Conservation (phyloP, 2,888 invertebrate genomes). For the Dicranocentrus wangi region DNA sequence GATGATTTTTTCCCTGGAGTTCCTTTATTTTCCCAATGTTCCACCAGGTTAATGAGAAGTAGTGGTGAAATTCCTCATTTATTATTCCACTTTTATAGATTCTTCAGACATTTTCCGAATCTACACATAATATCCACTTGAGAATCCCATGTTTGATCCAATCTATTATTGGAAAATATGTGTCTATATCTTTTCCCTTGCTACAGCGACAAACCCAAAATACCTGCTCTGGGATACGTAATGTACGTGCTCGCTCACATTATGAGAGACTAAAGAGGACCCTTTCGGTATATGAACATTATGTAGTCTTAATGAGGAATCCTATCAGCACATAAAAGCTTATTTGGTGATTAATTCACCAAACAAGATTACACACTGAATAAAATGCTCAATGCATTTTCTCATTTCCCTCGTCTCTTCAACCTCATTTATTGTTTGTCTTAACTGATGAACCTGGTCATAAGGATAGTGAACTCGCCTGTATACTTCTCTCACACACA, state of each 20-base stretch:
- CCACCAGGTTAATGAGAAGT: slow-evolving; percentile 28
- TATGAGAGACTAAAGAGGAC: not conserved
- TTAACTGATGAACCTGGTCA: slow-evolving; percentile 61
- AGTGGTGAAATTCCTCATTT: slow-evolving; percentile 51
- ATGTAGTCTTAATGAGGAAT: slow-evolving; percentile 49
- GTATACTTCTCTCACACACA: not conserved
- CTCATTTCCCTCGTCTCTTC: slow-evolving; percentile 31
- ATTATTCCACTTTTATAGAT: slow-evolving; percentile 52
- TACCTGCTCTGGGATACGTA: not conserved
- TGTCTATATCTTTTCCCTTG: slow-evolving; percentile 3
- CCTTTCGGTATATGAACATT: slow-evolving; percentile 8
- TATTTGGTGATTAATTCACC: slow-evolving; percentile 61
- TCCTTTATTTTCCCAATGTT: slow-evolving; percentile 5
- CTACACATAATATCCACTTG: slow-evolving; percentile 9
- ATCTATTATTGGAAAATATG: slow-evolving; percentile 33
- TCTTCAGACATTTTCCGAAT: slow-evolving; percentile 28
- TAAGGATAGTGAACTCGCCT: slow-evolving; percentile 3
- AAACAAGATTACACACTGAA: slow-evolving; percentile 57
- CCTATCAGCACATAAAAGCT: slow-evolving; percentile 30
- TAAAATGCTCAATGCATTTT: slow-evolving; percentile 26
- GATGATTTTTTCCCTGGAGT: slow-evolving; percentile 24
- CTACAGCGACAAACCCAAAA: not conserved
- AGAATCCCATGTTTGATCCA: slow-evolving; percentile 27
- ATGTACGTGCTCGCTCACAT: slow-evolving; percentile 1
- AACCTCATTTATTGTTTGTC: slow-evolving; percentile 62